Evolutionary conservation across 2,888 invertebrate species (phyloP), one percentile per base, ranked within the genome.

Genomic region (Mimas tiliae): DNA sequence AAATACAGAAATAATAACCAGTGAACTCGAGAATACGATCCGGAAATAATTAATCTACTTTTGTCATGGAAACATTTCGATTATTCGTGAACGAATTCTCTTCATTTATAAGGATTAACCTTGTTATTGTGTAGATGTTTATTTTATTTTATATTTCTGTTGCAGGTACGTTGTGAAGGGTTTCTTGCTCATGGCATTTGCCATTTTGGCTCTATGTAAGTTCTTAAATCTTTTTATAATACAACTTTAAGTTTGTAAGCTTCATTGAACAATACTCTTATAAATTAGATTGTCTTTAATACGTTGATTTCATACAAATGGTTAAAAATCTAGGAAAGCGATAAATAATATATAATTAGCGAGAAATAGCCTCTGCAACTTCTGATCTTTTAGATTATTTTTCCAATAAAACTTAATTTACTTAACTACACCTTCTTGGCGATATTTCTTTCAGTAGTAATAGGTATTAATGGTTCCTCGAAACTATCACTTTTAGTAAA

Each of bases 161-260:
- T 65, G 19, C 65, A 65, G 65, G 65, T 65, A 65, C 38, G 48
- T 65, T 7, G 16, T 58, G 0, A 58, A 47, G 45, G 27, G 6
- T 42, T 4, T 14, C 27, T 8, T 63, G 27, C 9, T 45, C 6
- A 63, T 27, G 58, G 11, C 38, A 19, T 9, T 6, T 55, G n/a
- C n/a, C n/a, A n/a, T n/a, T n/a, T n/a, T n/a, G n/a, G n/a, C n/a
- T n/a, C 12, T 38, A 55, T 16, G 55, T 33, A 58, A 38, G 58
- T 38, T 11, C 45, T 14, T 14, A 42, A 50, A 50, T 12, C 14
- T 47, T 6, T n/a, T n/a, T n/a, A n/a, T n/a, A n/a, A n/a, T n/a
- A n/a, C n/a, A n/a, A n/a, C n/a, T n/a, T n/a, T n/a, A n/a, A n/a
- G n/a, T n/a, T n/a, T n/a, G n/a, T n/a, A n/a, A n/a, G n/a, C n/a